These are phyloP conservation scores for Nesometra sesokonis DNA, from an alignment of 35 echinoderm and acorn worm species.

Conservation along the genomic window DNA sequence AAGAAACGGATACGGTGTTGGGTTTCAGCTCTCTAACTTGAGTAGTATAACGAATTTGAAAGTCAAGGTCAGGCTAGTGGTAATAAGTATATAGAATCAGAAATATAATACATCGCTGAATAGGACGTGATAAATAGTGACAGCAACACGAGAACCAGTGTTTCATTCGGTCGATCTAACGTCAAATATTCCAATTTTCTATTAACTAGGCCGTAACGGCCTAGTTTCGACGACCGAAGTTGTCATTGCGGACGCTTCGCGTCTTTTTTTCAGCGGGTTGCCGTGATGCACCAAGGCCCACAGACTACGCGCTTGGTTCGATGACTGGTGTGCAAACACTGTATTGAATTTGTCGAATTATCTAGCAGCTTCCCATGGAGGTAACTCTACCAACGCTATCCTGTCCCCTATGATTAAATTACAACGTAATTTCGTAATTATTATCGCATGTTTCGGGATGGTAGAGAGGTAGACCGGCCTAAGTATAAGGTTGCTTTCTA, in stretches of 20 bases:
- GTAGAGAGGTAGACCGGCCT: background rate
- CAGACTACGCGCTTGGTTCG: background rate
- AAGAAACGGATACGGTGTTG: background rate
- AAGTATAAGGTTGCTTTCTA: background rate
- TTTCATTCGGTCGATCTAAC: background rate
- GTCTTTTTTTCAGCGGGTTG: background rate
- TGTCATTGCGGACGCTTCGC: background rate
- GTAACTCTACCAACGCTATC: background rate
- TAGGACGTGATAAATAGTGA: background rate
- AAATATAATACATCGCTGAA: background rate
- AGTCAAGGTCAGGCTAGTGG: background rate
- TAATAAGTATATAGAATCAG: background rate
- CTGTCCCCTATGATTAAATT: background rate
- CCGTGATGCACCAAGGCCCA: background rate
- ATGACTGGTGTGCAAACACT: background rate
- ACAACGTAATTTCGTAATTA: background rate
- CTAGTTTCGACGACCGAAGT: background rate
- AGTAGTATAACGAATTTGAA: background rate
- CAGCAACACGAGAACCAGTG: background rate
- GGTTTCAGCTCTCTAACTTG: background rate
- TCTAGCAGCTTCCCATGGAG: background rate
- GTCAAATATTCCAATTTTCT: background rate
- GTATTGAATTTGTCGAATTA: conserved; percentile 1
- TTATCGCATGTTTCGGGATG: background rate
- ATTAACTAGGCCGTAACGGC: background rate